Conservation (phyloP, 2,797 vertebrate species). For the Chromis chromis region DNA sequence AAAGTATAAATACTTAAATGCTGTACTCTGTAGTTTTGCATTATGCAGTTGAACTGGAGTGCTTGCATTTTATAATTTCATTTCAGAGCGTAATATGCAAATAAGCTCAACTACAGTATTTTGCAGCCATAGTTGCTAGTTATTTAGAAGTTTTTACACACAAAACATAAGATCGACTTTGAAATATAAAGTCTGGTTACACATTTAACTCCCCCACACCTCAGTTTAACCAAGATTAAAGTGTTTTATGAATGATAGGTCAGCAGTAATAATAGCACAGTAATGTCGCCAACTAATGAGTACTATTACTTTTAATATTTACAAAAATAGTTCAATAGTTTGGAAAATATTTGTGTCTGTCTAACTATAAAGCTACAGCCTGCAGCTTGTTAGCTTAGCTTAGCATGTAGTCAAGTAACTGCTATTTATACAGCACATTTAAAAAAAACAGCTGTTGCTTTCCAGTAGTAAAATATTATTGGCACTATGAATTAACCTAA, state of each 20-base stretch:
- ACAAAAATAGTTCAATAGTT: no score
- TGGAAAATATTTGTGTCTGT: no score
- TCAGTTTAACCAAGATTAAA: not conserved
- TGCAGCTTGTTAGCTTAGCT: not conserved
- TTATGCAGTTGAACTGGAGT: not conserved
- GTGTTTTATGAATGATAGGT: not conserved
- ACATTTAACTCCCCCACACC: no score
- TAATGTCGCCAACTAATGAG: not conserved
- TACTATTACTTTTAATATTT: no score
- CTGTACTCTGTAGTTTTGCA: no score
- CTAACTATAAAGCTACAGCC: not conserved
- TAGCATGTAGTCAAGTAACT: no score
- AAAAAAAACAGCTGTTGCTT: no score
- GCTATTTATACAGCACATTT: no score
- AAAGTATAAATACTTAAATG: slow-evolving; percentile 10
- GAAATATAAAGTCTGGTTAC: not conserved
- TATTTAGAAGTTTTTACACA: not conserved
- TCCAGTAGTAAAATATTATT: no score
- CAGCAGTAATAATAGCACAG: not conserved
- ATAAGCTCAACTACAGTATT: not conserved
- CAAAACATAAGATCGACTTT: not conserved
- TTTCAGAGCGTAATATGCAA: not conserved
- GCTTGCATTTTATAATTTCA: not conserved
- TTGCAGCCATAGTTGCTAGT: not conserved
- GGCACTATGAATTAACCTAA: no score